These are phyloP conservation scores for Copidosoma floridanum DNA, from an alignment of 1,140 invertebrate genomes.

Conservation along the genomic window DNA sequence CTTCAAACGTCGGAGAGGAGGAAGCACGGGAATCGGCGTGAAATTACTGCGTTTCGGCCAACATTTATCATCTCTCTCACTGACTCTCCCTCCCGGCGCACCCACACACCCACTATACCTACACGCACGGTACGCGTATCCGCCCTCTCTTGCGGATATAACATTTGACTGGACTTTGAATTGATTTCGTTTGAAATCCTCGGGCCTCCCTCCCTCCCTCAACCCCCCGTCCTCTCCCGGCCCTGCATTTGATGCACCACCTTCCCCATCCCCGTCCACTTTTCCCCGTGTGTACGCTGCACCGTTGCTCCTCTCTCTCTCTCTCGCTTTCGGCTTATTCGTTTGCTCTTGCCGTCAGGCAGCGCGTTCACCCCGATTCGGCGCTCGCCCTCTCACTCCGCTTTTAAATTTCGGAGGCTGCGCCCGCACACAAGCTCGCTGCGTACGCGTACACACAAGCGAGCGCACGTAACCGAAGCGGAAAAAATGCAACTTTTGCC, in stretches of 20 bases:
- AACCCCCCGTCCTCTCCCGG: constrained; percentile 33
- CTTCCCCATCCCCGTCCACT: constrained; percentile 27
- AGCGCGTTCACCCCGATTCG: constrained; percentile 5
- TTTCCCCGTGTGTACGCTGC: constrained; percentile 33
- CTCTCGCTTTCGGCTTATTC: constrained; percentile 37
- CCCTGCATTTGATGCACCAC: too few species aligned
- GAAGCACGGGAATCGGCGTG: constrained; percentile 45
- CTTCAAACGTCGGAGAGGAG: constrained; percentile 49
- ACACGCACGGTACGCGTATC: too few species aligned
- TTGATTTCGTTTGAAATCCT: constrained; percentile 56
- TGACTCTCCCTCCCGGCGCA: background rate
- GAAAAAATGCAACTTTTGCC: constrained; percentile 26
- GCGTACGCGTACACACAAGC: too few species aligned
- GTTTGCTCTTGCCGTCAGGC: constrained; percentile 25
- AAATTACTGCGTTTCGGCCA: constrained; percentile 55
- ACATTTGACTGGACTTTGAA: constrained; percentile 52
- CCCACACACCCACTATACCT: too few species aligned
- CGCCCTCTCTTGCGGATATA: constrained; percentile 37
- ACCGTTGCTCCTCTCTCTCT: constrained; percentile 24
- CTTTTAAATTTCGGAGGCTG: constrained; percentile 29
- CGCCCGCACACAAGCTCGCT: too few species aligned
- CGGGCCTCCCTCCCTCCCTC: constrained; percentile 15
- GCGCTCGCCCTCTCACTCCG: constrained; percentile 12
- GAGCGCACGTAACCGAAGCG: constrained; percentile 7
- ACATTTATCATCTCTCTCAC: constrained; percentile 38